Percentiles rank a stretch among this genome's conserved stretches.
phyloP scores from a whole-genome alignment of 1,140 invertebrate species.

The Drosophila sucinea region DNA sequence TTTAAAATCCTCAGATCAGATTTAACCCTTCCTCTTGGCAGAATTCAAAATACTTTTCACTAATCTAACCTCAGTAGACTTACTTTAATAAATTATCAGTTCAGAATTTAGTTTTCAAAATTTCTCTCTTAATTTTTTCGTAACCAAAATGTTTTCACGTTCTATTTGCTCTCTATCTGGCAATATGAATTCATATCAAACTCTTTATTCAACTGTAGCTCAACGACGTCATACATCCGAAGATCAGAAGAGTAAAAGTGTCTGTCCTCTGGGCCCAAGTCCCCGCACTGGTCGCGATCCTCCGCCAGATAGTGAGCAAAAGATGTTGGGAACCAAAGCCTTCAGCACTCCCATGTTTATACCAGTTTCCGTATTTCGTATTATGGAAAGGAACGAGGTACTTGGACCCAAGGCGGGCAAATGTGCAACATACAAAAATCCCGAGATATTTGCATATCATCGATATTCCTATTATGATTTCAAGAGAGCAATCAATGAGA shows the following conservation, averaged over 20 bases:
- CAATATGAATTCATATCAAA: background rate
- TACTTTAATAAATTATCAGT: too few relatives aligned
- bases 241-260: background rate
- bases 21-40: too few relatives aligned
- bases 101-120: too few relatives aligned
- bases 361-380: background rate
- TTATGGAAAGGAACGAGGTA: constrained; percentile 13
- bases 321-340: background rate
- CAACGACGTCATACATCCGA: background rate
- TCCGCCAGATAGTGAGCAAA: constrained; percentile 11
- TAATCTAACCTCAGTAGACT: too few relatives aligned
- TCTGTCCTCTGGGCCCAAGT: constrained; percentile 9
- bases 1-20: too few relatives aligned
- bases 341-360: constrained; percentile 39
- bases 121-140: too few relatives aligned
- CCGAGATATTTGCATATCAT: constrained; percentile 56
- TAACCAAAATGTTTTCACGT: too few relatives aligned
- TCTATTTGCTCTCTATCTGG: background rate
- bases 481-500: constrained; percentile 2
- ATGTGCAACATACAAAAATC: constrained; percentile 54
- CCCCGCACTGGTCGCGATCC: constrained; percentile 12
- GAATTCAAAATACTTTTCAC: too few relatives aligned
- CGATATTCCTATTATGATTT: constrained; percentile 51
- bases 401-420: constrained; percentile 57
- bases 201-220: background rate